Evolutionary conservation across 92 coral and sea anemone species (phyloP), one percentile per base, ranked within the genome.

Genomic region (Zoanthus sansibaricus): DNA sequence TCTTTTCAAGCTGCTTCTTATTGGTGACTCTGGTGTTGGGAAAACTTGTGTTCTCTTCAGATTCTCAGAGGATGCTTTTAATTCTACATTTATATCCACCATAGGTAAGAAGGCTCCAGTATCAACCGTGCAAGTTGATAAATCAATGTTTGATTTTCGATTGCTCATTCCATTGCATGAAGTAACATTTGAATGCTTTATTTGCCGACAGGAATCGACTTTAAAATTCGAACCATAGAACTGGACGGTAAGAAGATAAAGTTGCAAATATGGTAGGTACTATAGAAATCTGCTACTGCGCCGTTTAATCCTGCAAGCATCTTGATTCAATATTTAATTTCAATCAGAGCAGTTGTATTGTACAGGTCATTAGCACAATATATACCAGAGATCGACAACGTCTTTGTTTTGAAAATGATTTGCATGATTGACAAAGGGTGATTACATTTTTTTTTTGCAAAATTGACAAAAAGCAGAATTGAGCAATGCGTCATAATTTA

Each of bases 11-110:
- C 80, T 97, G 66, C 92, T 97, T 79, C 93, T 97, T 46, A 97
- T 97, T 12, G 99, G 99, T 67, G 99, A 97, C 78, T 93, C 98
- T 51, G 99, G 99, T 71, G 99, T 97, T 76, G 99, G 98, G 72
- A 97, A 97, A 89, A 97, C 99, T 25, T 94, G 94, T 76, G 96
- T 94, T 48, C 76, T 97, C 85, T 97, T 97, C 86, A 88, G 99
- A 78, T 97, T 97, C 85, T 97, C 99, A 46, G 99, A 97, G 85
- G 99, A 97, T 91, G 99, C 99, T 55, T 97, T 97, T 76, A 97
- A 97, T 79, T 95, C 99, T 17, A 97, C 99, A 14, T 97, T 97
- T 68, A 97, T 97, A 54, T 97, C 99, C 70, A 97, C 99, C 82
- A 97, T 97, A 88, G 99, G 99, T 97, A 75, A 88, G 94, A 69